Evolutionary conservation across 2,113 vertebrate genomes (phyloP), one percentile per base, ranked within the genome.

Genomic region (Myrmophylax atrothorax): DNA sequence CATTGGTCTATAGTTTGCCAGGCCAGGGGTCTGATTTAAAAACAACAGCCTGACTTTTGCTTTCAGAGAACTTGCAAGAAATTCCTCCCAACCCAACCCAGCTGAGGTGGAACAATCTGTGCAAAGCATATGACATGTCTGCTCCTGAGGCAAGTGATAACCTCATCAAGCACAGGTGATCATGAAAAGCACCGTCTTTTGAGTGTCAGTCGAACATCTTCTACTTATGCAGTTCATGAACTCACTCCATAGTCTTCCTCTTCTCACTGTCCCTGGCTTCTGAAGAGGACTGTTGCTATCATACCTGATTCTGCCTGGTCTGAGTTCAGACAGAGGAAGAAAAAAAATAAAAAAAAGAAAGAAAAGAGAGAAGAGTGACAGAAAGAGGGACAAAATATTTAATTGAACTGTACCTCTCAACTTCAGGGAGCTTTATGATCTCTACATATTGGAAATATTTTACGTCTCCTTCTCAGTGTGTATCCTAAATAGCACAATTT

Each of bases 331-430:
- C 5, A 40, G 7, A 49, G 38, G 3, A 15, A 28, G 28, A 9
- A 4, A 24, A 28, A 37, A 1, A 10, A 44, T 10, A 24, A 18
- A 66, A 33, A 24, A 16, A 12, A 15, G 1, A 25, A 50, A 33
- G 7, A 37, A 2, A 37, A 4, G 18, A 25, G 14, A 38, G 19
- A 53, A 37, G 4, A 72, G 1, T 59, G 9, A 67, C 1, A 4
- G 37, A 53, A 46, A 60, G 60, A 47, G 10, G 18, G 12, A 35
- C 6, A 75, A 70, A 75, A 0, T 14, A 7, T 73, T 89, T 80
- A 46, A 70, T 33, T 80, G 35, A 69, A 80, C 7, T 20, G 1
- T 31, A 18, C 7, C 73, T 64, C 24, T 56, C 52, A 44, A 1
- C 72, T 74, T 55, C 7, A 46, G 38, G 24, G 9, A 72, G 4